A percentile compares a stretch with the other conserved stretches of the same genome.
These are phyloP conservation scores for Ctenicera cuprea DNA, from an alignment of 2,888 invertebrate species.

Conservation along the genomic window DNA sequence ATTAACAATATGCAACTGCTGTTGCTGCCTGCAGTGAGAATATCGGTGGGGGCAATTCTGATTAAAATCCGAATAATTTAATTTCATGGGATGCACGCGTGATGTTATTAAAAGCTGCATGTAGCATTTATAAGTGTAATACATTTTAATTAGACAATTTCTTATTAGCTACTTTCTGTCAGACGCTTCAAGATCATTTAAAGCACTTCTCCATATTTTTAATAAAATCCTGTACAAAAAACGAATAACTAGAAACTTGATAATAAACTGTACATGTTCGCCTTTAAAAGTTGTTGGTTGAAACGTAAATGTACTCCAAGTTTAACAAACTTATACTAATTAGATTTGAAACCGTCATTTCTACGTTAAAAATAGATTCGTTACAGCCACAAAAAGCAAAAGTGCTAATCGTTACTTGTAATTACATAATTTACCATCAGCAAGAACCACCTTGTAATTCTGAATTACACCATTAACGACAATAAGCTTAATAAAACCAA, in stretches of 20 bases:
- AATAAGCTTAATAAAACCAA: slow-evolving; percentile 66
- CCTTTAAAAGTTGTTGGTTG: no score
- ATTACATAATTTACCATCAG: slow-evolving; percentile 42
- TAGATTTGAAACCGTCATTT: neutral
- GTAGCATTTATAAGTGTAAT: slow-evolving; percentile 3
- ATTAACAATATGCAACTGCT: slow-evolving; percentile 9
- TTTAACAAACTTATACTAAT: neutral
- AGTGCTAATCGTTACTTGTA: slow-evolving; percentile 35
- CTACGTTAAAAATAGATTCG: neutral
- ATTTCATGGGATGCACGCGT: slow-evolving; percentile 10
- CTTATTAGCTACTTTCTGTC: neutral
- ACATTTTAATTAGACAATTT: slow-evolving; percentile 1
- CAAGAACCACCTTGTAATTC: slow-evolving; percentile 61
- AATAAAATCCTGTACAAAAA: neutral
- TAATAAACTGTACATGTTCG: no score
- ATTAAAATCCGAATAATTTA: slow-evolving; percentile 9
- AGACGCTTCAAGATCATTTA: no score
- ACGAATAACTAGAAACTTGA: no score
- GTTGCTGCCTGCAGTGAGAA: slow-evolving; percentile 6
- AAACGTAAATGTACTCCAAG: neutral
- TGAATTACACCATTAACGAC: slow-evolving; percentile 62
- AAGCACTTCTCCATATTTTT: no score
- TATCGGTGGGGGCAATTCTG: slow-evolving; percentile 7
- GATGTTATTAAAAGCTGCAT: slow-evolving; percentile 13
- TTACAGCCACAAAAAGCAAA: slow-evolving; percentile 18